These are phyloP conservation scores for Euschistus heros DNA, from an alignment of 1,140 invertebrate genomes.

Conservation along the genomic window DNA sequence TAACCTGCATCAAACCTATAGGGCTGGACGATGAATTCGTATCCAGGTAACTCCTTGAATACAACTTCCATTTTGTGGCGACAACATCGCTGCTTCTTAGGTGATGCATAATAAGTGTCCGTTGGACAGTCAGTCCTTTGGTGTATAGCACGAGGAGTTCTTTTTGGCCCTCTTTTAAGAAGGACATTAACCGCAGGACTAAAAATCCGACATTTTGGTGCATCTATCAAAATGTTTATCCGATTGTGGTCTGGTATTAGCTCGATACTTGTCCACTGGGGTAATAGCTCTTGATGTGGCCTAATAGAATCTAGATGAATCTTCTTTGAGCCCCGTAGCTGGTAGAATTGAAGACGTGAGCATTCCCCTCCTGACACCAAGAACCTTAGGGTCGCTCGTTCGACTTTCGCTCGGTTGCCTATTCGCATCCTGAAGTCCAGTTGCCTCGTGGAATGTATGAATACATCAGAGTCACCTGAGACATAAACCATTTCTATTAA, in stretches of 20 bases:
- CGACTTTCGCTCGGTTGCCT: constrained; percentile 2
- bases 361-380: constrained; percentile 1
- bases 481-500: neutral
- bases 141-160: neutral
- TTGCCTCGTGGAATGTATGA: constrained; percentile 7
- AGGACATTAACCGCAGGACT: constrained; percentile 8
- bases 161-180: neutral
- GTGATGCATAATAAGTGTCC: neutral
- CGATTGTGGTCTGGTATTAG: too few species aligned
- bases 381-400: neutral
- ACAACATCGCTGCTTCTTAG: constrained; percentile 43
- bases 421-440: constrained; percentile 5
- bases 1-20: constrained; percentile 59
- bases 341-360: neutral
- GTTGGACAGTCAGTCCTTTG: constrained; percentile 11
- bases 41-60: constrained; percentile 54
- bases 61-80: constrained; percentile 51
- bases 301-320: neutral
- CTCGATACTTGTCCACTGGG: neutral
- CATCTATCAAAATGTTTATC: neutral
- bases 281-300: neutral
- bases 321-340: neutral
- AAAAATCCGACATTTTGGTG: neutral
- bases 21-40: constrained; percentile 58
- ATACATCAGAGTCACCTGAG: neutral